phyloP scores from a whole-genome alignment of 2,797 vertebrate genomes.

The Hyperoplus lanceolatus region DNA sequence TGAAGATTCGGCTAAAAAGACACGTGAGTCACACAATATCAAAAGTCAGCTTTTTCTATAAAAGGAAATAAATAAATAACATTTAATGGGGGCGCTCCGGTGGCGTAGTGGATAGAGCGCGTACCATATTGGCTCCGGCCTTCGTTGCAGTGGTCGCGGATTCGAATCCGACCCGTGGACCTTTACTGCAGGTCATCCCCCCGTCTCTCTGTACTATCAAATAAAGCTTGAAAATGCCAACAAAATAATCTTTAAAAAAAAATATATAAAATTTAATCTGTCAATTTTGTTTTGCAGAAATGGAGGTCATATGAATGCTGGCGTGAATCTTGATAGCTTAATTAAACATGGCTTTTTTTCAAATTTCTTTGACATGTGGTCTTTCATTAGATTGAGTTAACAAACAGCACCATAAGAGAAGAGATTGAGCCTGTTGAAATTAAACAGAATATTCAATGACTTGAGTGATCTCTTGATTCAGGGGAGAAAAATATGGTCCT shows the following conservation, averaged over 20 bases:
- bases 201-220: too few relatives aligned
- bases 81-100: too few relatives aligned
- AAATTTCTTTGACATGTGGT: conserved; percentile 20
- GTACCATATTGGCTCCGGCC: too few relatives aligned
- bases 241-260: too few relatives aligned
- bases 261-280: too few relatives aligned
- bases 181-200: too few relatives aligned
- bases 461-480: conserved; percentile 47
- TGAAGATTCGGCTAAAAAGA: conserved; percentile 96
- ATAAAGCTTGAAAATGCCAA: too few relatives aligned
- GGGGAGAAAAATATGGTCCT: conserved; percentile 28
- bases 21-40: conserved; percentile 85
- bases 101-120: too few relatives aligned
- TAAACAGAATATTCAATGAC: conserved; percentile 51
- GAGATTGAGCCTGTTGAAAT: conserved; percentile 23
- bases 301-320: not conserved
- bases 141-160: too few relatives aligned
- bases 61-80: not conserved
- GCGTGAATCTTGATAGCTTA: conserved; percentile 1
- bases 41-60: not conserved
- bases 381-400: conserved; percentile 48
- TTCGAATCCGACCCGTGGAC: too few relatives aligned
- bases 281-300: not conserved
- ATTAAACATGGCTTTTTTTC: conserved; percentile 21
- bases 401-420: conserved; percentile 16